Evolutionary conservation across 2,797 vertebrate genomes (phyloP), one percentile per base, ranked within the genome.

Genomic region (Hapalemur alaotrensis): DNA sequence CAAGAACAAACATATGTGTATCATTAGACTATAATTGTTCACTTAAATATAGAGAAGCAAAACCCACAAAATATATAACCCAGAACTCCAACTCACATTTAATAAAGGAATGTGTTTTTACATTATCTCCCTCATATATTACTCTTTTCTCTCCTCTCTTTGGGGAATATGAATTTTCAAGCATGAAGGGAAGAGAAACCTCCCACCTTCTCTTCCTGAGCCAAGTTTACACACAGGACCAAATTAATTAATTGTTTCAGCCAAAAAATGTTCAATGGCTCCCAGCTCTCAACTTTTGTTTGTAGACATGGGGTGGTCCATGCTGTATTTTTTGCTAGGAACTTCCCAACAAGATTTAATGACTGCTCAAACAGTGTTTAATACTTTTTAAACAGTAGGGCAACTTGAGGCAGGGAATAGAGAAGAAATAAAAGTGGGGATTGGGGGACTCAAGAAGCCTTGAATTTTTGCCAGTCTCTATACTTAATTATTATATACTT

Each of bases 1-100:
- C 88, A 85, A 96, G 81, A 75, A 67, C 43, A 95, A 92, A 92
- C 95, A 89, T 54, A 70, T 96, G 91, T 90, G 30, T 28, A 81
- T 82, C 28, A 20, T 96, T 95, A 93, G 35, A 46, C 15, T 75
- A 7, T 14, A 41, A 63, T 95, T 93, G 20, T 67, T 85, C 30
- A 70, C 78, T 93, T 88, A 73, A 93, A 89, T 95, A 85, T 43
- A 69, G 35, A 59, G 61, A 95, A 87, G 57, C 32, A 91, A 90
- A 63, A 25, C 11, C 57, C 75, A 86, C 22, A 69, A 63, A 57
- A 46, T 67, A 35, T 2, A 93, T 25, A 25, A 59, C 63, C 73
- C 50, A 50, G 52, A 80, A 84, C 48, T 72, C 48, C 32, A 78
- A 87, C 80, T 92, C 35, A 59, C n/a, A 35, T 54, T 87, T 90